Conservation (phyloP, 2,888 invertebrate genomes). For the Mellilla xanthometata region DNA sequence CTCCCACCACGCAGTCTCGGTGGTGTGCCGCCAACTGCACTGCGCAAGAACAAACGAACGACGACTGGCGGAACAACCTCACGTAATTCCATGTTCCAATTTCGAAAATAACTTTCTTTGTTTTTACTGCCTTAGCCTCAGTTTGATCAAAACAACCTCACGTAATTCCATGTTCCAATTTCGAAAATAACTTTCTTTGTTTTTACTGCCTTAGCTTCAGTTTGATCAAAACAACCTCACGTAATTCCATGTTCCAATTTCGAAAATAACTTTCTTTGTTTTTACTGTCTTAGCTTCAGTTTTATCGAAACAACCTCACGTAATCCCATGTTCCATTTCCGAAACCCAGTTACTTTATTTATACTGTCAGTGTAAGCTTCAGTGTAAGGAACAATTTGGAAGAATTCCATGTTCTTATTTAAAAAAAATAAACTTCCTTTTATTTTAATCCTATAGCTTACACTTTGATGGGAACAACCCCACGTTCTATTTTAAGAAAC, state of each 20-base stretch:
- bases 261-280: slow-evolving; percentile 19
- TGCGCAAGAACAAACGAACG: slow-evolving; percentile 36
- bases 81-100: slow-evolving; percentile 52
- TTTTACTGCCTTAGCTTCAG: too few species aligned
- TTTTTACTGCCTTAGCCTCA: too few species aligned
- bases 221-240: slow-evolving; percentile 72
- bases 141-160: slow-evolving; percentile 70
- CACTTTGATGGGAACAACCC: too few species aligned
- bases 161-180: slow-evolving; percentile 49
- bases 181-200: slow-evolving; percentile 19
- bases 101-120: slow-evolving; percentile 20
- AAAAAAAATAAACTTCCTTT: too few species aligned
- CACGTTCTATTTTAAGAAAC: too few species aligned
- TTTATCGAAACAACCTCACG: slow-evolving; percentile 71
- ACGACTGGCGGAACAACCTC: slow-evolving; percentile 71
- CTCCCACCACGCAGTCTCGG: slow-evolving; percentile 91
- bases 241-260: slow-evolving; percentile 45
- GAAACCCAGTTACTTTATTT: slow-evolving; percentile 19
- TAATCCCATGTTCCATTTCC: slow-evolving; percentile 42
- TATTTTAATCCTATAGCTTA: too few species aligned
- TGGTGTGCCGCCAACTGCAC: slow-evolving; percentile 91
- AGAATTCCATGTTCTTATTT: too few species aligned
- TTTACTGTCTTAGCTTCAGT: too few species aligned
- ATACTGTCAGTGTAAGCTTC: too few species aligned
- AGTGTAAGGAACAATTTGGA: too few species aligned